Percentiles rank a stretch among this genome's conserved stretches.
Evolutionary conservation across 2,888 invertebrate genomes (phyloP).

Genomic region (Tolmerus cingulatus): DNA sequence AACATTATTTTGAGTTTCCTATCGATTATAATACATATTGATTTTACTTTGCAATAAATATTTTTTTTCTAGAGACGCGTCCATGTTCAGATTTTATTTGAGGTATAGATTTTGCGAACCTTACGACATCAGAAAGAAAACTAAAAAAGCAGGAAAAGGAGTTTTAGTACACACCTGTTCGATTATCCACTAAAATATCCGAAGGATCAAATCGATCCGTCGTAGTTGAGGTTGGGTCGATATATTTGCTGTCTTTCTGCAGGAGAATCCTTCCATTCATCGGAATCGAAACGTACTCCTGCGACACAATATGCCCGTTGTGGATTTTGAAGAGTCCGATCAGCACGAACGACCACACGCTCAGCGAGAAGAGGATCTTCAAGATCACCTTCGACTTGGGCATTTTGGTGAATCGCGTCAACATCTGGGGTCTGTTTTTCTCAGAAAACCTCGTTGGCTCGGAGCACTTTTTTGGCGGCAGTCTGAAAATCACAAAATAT

Average conservation of each 20-base stretch:
- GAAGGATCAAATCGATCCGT: constrained; percentile 63
- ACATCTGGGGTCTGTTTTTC: not conserved
- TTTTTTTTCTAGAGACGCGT: too few species aligned
- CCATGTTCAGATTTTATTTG: too few species aligned
- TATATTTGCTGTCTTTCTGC: constrained; percentile 58
- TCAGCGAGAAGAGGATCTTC: constrained; percentile 62
- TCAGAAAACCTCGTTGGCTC: not conserved
- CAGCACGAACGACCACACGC: constrained; percentile 63
- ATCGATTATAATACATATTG: too few species aligned
- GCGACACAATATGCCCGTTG: constrained; percentile 59
- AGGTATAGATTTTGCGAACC: too few species aligned
- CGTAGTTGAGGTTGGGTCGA: constrained; percentile 62
- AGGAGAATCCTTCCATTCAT: constrained; percentile 61
- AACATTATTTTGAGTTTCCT: too few species aligned
- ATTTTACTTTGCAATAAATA: too few species aligned
- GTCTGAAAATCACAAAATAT: not conserved
- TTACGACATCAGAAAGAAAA: too few species aligned
- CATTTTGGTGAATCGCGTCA: constrained; percentile 53
- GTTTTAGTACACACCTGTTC: constrained; percentile 57
- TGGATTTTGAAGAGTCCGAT: constrained; percentile 63
- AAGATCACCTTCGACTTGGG: constrained; percentile 61
- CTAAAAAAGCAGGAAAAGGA: too few species aligned
- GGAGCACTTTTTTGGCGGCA: constrained; percentile 6
- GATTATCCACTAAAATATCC: constrained; percentile 63
- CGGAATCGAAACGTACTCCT: constrained; percentile 59